Base-by-base conservation (phyloP, 2,797 vertebrate genomes). In the Otus scops region DNA sequence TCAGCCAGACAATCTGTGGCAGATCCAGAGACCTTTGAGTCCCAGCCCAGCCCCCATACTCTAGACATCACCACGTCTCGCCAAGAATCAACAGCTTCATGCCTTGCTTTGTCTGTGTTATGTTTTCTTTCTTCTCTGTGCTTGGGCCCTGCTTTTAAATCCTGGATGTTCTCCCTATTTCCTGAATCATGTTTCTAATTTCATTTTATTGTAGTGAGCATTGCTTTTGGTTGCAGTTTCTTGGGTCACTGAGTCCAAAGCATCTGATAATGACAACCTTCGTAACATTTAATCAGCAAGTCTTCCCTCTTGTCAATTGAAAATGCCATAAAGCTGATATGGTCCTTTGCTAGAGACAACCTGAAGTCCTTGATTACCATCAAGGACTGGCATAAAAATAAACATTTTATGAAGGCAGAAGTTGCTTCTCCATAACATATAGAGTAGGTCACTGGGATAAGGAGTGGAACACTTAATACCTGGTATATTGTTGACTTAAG, bases 51-150 rank as follows among this genome's bases (percentile, higher is more conserved):
- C 63, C 84, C 69, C 70, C 74, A 34, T 4, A 1, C 38, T 41
- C 36, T 15, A 90, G 36, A 64, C 17, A 73, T 63, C 0, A 0
- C 18, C 0, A 0, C 3, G 4, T 87, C 77, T 79, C 11, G 1
- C 86, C 24, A n/a, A 26, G 47, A 78, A 17, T 20, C 60, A 83
- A 22, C 28, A 68, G 32, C n/a, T 81, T 83, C 41, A 48, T 0
- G 0, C 41, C 59, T 79, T 23, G 9, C 30, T 82, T 80, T 94
- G 38, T n/a, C 36, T 83, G 32, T 32, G 27, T n/a, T 56, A 7
- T 2, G 7, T 53, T 88, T 92, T 45, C 28, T 54, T 86, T 50
- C 63, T 86, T 67, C 61, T 63, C n/a, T 34, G 13, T 73, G 38
- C 23, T 61, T 71, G 41, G 13, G 16, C 4, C 18, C 61, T 78